A percentile compares a stretch with the other conserved stretches of the same genome.
Conservation (phyloP, 2,113 vertebrate genomes). For the Hucho hucho region DNA sequence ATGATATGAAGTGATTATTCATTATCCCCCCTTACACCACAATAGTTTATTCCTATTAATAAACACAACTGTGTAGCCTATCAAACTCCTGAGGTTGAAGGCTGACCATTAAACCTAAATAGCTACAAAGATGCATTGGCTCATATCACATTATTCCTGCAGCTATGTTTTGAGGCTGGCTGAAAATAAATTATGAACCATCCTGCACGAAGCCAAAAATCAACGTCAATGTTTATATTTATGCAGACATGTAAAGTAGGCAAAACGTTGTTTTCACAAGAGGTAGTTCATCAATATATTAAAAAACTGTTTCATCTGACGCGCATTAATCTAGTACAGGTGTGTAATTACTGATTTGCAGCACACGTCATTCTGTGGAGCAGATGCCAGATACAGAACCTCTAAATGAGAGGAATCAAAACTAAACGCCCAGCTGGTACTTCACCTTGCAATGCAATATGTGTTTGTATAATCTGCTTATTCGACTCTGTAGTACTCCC, state of each 20-base stretch:
- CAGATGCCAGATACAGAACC: constrained; percentile 18
- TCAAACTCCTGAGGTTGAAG: neutral
- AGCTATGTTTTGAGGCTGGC: constrained; percentile 22
- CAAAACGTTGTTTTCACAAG: constrained; percentile 61
- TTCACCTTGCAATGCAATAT: constrained; percentile 81
- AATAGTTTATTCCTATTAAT: neutral
- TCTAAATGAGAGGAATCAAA: neutral
- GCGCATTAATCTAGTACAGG: constrained; percentile 36
- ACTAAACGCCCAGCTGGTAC: constrained; percentile 59
- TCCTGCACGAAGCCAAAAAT: constrained; percentile 8
- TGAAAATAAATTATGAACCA: neutral
- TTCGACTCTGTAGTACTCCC: constrained; percentile 82
- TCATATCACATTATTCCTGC: constrained; percentile 5
- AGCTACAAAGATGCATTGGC: neutral
- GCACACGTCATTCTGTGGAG: constrained; percentile 29
- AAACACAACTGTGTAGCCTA: neutral
- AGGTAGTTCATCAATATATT: constrained; percentile 73
- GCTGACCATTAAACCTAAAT: neutral
- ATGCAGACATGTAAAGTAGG: constrained; percentile 44
- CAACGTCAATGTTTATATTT: constrained; percentile 21
- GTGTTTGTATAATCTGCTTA: constrained; percentile 84
- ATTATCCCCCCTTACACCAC: constrained; percentile 7
- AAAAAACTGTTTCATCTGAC: constrained; percentile 12
- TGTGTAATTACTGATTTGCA: constrained; percentile 33
- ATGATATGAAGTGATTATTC: constrained; percentile 7